phyloP scores from a whole-genome alignment of 2,888 invertebrate species.

The Synergus umbraculus region DNA sequence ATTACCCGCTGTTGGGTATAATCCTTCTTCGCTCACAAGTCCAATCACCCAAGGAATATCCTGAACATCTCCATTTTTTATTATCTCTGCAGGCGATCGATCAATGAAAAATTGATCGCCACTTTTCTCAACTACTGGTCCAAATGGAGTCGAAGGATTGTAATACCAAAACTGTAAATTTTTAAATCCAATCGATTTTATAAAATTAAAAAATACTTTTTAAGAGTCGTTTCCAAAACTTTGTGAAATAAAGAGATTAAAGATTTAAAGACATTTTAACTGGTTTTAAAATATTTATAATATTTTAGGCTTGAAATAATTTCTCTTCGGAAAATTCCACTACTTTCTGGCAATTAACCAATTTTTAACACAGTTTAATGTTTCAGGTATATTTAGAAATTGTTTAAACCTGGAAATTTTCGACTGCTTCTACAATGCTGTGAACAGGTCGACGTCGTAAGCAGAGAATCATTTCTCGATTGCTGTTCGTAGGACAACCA shows the following conservation, averaged over 20 bases:
- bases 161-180: constrained; percentile 80
- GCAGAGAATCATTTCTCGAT: constrained; percentile 82
- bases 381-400: too few species aligned
- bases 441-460: constrained; percentile 81
- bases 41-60: constrained; percentile 85
- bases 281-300: too few species aligned
- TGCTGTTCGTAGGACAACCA: constrained; percentile 81
- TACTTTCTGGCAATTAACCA: too few species aligned
- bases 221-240: too few species aligned
- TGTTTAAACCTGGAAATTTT: constrained; percentile 79
- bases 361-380: too few species aligned
- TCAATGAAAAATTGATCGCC: constrained; percentile 82
- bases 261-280: too few species aligned
- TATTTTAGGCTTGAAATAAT: too few species aligned
- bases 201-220: too few species aligned
- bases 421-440: constrained; percentile 80
- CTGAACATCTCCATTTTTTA: constrained; percentile 81
- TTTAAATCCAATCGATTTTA: too few species aligned
- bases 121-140: constrained; percentile 83
- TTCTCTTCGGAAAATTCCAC: too few species aligned
- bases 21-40: constrained; percentile 85
- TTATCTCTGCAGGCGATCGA: constrained; percentile 82
- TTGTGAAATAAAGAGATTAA: too few species aligned
- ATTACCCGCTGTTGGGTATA: constrained; percentile 83
- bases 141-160: constrained; percentile 86